Base-by-base conservation (phyloP, 2,888 invertebrate species). In the Tupiocoris notatus region DNA sequence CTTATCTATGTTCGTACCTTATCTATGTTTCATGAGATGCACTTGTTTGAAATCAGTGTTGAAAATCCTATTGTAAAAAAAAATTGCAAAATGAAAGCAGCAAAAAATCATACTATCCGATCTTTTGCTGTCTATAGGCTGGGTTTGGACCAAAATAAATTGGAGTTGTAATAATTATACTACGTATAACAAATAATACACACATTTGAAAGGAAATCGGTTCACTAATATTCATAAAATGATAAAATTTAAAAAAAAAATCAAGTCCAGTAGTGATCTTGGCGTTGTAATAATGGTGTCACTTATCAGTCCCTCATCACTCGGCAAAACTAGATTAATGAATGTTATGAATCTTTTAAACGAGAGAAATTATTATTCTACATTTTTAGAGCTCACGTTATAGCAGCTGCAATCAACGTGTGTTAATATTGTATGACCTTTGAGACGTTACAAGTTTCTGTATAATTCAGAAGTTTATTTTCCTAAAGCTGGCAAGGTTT, bases 111-210 rank as follows among this genome's bases (percentile, higher is more conserved):
- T 66, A 66, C 56, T 67, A 70, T 70, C 70, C 59, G 20, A 58
- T 68, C 70, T 12, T 64, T 74, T 74, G 74, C 74, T 64, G 74
- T 74, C 63, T 62, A 57, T 64, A 74, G 74, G 74, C 74, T 74
- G 74, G 74, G 74, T 74, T 74, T 74, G 74, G 74, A 74, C 74
- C 74, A 77, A 70, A 70, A 58, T 59, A 24, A 24, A 24, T 23
- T 25, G 59, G 70, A 70, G 70, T 70, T 70, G 70, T 70, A 70
- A 70, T 70, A 39, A 39, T 59, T 59, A 54, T 59, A 59, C 59
- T 24, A 23, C 25, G 20, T 63, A 22, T 22, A 22, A 59, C n/a
- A 59, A 58, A 24, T 22, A 67, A 16, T 7, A 22, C 16, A 68
- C 56, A 39, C 59, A 70, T 70, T 70, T 25, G 70, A 23, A 67